phyloP scores from a whole-genome alignment of 2,797 vertebrate species.

The Arnoldichthys spilopterus region DNA sequence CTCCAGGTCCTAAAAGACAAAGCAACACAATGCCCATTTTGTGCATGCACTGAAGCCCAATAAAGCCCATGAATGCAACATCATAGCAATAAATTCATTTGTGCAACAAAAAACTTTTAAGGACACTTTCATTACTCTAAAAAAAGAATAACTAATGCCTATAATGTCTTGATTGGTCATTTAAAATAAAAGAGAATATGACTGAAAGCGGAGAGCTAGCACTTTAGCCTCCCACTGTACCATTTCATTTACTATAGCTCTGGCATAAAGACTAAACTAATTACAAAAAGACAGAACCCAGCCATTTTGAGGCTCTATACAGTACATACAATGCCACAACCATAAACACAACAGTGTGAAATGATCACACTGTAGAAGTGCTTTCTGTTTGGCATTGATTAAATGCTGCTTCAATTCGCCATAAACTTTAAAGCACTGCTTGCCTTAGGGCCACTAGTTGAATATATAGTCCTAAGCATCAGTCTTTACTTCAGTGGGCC shows the following conservation, averaged over 20 bases:
- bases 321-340: background rate
- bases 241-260: background rate
- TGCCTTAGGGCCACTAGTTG: slow-evolving; percentile 8
- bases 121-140: background rate
- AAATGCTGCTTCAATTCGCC: slow-evolving; percentile 3
- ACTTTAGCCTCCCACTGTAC: background rate
- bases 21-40: background rate
- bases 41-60: background rate
- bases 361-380: background rate
- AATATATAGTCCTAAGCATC: slow-evolving; percentile 1
- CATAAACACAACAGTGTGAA: background rate
- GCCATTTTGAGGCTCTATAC: background rate
- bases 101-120: background rate
- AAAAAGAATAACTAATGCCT: background rate
- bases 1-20: background rate
- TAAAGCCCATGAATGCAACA: background rate
- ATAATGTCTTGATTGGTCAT: background rate
- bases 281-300: too few relatives aligned
- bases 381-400: slow-evolving; percentile 7
- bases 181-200: background rate
- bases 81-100: background rate
- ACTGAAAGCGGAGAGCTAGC: background rate
- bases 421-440: background rate
- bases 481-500: slow-evolving; percentile 1
- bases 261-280: background rate